These are phyloP conservation scores for Pipra filicauda DNA, from an alignment of 2,113 vertebrate species.

Conservation along the genomic window DNA sequence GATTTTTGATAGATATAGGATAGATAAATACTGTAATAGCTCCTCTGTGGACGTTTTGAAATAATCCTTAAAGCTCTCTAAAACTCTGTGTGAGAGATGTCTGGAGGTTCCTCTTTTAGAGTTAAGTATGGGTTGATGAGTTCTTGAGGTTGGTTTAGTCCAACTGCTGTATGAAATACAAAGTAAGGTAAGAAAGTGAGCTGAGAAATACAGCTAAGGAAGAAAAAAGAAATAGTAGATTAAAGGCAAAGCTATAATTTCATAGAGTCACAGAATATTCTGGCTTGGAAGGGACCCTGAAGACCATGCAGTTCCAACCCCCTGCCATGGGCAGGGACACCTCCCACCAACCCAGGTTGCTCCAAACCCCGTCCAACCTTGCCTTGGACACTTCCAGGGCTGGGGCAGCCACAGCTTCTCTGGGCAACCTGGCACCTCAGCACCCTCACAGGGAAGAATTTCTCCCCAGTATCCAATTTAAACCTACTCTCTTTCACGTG, in stretches of 20 bases:
- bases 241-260: not conserved
- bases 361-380: not conserved
- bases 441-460: not conserved
- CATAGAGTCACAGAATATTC: not conserved
- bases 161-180: not conserved
- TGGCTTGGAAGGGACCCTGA: not conserved
- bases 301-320: rapidly evolving
- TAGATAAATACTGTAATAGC: not conserved
- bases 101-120: not conserved
- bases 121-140: not conserved
- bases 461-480: not conserved
- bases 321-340: not conserved
- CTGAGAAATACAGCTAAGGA: not conserved
- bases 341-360: not conserved
- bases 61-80: not conserved
- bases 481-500: not conserved
- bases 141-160: not conserved
- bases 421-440: not conserved
- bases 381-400: not conserved
- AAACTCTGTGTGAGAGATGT: not conserved
- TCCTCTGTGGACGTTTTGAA: not conserved
- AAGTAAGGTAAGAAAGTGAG: not conserved
- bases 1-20: not conserved
- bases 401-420: not conserved
- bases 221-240: not conserved